Base-by-base conservation (phyloP, 2,888 invertebrate species). In the Hemicrepidius hirtus region DNA sequence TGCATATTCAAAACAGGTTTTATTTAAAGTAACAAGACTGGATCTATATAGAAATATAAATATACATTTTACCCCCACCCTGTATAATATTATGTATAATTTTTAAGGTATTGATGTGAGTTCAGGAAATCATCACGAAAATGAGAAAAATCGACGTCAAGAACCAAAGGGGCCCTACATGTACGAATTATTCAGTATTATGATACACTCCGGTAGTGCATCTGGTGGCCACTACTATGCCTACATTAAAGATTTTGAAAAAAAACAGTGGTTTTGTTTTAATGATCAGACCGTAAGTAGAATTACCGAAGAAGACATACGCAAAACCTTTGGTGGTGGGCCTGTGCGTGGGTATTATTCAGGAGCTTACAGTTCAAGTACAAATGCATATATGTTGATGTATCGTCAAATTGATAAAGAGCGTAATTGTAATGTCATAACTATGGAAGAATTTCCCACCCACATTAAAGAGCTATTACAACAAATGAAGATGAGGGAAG, bases 171-270 rank as follows among this genome's bases (percentile, higher is more conserved):
- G 94, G 1, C 94, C 94, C 0, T 94, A 92, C 85, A 87, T 92
- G 53, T 97, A 97, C 84, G 95, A 97, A 85, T 86, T 97, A 37
- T 97, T 95, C 85, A 95, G 95, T 16, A 95, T 97, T 76, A 95
- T 97, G 95, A 94, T 97, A 69, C 97, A 97, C 86, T 94, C 95
- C 21, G 97, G 97, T 10, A 95, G 94, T 85, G 96, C 96, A 0
- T 93, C 93, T 16, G 96, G 96, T 21, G 97, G 97, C 0, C 97
- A 97, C 86, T 97, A 97, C 85, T 97, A 95, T 85, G 96, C 95
- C 0, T 96, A 96, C 82, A 95, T 97, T 73, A 95, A 95, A 88
- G 95, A 93, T 81, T 92, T 93, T 77, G 89, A 89, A 73, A 91
- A 89, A 65, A 90, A 91, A 72, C 90, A 92, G 78, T 97, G 96